Evolutionary conservation across 2,113 vertebrate genomes (phyloP).

Genomic region (Pteropus alecto): DNA sequence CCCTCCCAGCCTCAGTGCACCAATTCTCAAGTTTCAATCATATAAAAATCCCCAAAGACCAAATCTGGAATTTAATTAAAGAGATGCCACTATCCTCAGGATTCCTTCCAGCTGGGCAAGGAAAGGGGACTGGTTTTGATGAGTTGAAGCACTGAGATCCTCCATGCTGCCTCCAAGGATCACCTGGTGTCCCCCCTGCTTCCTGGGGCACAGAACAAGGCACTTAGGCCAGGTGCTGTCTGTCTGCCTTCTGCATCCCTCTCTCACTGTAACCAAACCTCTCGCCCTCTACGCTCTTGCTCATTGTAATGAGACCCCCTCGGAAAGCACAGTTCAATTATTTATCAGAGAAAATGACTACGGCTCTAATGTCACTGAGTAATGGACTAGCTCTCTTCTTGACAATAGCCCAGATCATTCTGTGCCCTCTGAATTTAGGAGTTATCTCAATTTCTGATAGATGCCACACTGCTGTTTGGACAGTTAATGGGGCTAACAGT

Average conservation of each 20-base stretch:
- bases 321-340: constrained; percentile 82
- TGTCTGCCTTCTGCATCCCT: constrained; percentile 45
- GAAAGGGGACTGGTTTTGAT: constrained; percentile 53
- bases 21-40: constrained; percentile 56
- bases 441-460: not conserved
- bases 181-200: not conserved
- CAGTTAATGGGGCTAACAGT: not conserved
- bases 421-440: constrained; percentile 12
- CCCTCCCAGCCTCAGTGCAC: not conserved
- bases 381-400: not conserved
- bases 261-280: constrained; percentile 79
- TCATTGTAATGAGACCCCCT: constrained; percentile 80
- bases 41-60: constrained; percentile 60
- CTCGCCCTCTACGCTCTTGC: constrained; percentile 45
- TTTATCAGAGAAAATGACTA: constrained; percentile 83
- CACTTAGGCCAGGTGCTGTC: not conserved
- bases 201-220: not conserved
- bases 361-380: constrained; percentile 78
- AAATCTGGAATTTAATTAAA: constrained; percentile 71
- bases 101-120: constrained; percentile 57
- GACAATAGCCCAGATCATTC: constrained; percentile 42
- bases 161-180: constrained; percentile 53
- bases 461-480: not conserved
- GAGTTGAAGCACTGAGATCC: constrained; percentile 36
- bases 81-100: constrained; percentile 51